Evolutionary conservation across 2,888 invertebrate genomes (phyloP), one percentile per base, ranked within the genome.

Genomic region (Heliothis peltigera): DNA sequence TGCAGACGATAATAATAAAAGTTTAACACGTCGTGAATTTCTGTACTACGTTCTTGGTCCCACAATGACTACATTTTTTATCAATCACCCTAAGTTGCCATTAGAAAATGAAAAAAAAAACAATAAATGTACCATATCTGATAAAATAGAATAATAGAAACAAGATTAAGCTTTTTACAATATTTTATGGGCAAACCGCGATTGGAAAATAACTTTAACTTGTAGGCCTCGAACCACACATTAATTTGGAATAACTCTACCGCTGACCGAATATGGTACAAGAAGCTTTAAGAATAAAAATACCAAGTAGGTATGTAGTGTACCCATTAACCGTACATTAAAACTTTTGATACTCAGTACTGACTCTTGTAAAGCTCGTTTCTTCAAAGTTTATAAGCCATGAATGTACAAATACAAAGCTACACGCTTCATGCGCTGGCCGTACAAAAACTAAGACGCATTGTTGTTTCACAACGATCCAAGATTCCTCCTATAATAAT

Each of bases 401-500:
- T 66, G 51, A 74, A 61, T 46, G 55, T 53, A 65, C 43, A 63
- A 74, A 59, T 52, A 64, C 39, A 61, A 75, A 59, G 70, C 53
- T 53, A 55, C 55, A 15, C 59, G 57, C 47, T 60, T 57, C 53
- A 65, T 59, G 54, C 44, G 51, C 59, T 42, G 47, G 47, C 12
- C 54, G 49, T 54, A 61, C 64, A 77, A 70, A 70, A 74, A 63
- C 64, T 59, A 63, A 78, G 67, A 57, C 42, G 55, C 59, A 52
- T 76, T 75, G 66, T 68, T 60, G 62, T 71, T 78, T 70, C 74
- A 74, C 62, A 76, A 80, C 64, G 64, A 61, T 55, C 53, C 54
- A 64, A 69, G 61, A 68, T 73, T 64, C 73, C 64, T 71, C 68
- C 63, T 57, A 64, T 64, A 71, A 65, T 71, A 35, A 39, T n/a